Evolutionary conservation across 2,113 vertebrate species (phyloP).

Genomic region (Sisor rabdophorus): DNA sequence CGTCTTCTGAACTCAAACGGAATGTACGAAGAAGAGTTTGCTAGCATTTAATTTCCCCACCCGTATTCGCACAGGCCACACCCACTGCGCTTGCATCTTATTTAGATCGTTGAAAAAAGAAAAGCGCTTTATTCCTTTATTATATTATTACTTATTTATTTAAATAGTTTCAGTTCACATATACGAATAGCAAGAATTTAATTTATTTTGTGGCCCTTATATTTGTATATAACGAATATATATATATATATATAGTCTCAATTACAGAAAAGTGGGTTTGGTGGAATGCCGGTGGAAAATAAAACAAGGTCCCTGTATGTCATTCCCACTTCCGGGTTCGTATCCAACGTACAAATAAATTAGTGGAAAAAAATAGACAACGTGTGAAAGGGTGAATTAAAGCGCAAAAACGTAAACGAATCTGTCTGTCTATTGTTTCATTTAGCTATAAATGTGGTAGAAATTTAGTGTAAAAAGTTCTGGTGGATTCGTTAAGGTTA

Average conservation of each 20-base stretch:
- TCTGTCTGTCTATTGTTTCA: background rate
- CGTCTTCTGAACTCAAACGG: slow-evolving; percentile 56
- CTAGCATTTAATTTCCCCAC: background rate
- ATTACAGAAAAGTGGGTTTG: background rate
- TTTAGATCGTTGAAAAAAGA: no score
- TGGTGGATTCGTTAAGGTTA: no score
- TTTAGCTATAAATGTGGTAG: no score
- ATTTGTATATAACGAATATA: no score
- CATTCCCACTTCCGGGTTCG: slow-evolving; percentile 14
- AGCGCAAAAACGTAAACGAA: background rate
- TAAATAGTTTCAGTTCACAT: no score
- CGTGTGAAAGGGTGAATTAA: background rate
- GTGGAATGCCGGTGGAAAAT: background rate
- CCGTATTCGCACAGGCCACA: slow-evolving; percentile 2
- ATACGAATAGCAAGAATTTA: no score
- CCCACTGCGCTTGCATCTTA: background rate
- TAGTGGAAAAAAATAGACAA: background rate
- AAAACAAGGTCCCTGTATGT: background rate
- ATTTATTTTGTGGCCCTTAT: no score
- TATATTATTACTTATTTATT: no score
- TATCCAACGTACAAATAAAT: background rate
- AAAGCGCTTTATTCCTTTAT: no score
- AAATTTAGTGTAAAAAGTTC: no score
- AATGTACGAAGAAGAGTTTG: background rate
- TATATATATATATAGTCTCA: no score